Conservation (phyloP, 2,113 vertebrate genomes). For the human region GRCh38 chr7:39583501-39584000, state of each 20-base stretch:
- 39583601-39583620: not conserved
- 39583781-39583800: not conserved
- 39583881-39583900: not conserved
- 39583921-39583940: not conserved
- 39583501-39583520: not conserved
- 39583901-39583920: not conserved
- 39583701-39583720: not conserved
- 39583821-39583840: not conserved
- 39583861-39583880: not conserved
- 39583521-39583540: not conserved
- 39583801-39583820: not conserved
- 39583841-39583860: not conserved
- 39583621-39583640: not conserved
- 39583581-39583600: not conserved
- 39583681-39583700: not conserved
- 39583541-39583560: not conserved
- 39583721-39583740: not conserved
- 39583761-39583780: not conserved
- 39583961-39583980: not conserved
- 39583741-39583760: not conserved
- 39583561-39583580: not conserved
- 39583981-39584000: constrained; percentile 4
- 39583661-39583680: not conserved
- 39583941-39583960: not conserved
- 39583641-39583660: not conserved